Evolutionary conservation across 2,113 vertebrate genomes (phyloP), one percentile per base, ranked within the genome.

Genomic region (Bombycilla garrulus): DNA sequence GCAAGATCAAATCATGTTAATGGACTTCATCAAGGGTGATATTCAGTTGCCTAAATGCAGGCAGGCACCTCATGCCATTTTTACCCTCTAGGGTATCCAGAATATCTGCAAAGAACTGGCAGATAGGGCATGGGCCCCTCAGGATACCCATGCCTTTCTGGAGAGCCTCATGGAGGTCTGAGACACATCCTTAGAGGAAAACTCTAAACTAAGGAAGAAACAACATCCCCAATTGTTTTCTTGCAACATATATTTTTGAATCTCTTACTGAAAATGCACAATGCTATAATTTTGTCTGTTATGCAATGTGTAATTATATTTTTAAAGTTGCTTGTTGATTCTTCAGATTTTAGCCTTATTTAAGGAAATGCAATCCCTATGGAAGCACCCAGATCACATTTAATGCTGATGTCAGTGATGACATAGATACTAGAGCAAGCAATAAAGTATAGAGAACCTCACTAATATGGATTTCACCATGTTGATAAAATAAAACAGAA

Each of bases 61-160:
- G 38, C 31, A 86, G 54, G 23, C 21, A 80, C 70, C 79, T 90
- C 23, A 10, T 77, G 50, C 23, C 79, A 83, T 65, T 90, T 95
- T 70, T 66, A 42, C 18, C 16, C n/a, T 70, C 90, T 15, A 36
- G 25, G 58, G n/a, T 65, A 76, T 45, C 58, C 58, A 80, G 38
- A 72, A 80, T 69, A 93, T 57, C 50, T 86, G 54, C 50, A 70
- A 62, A 53, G 29, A 81, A 13, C 26, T 83, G 47, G 54, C 38
- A 77, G 87, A 72, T 36, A 91, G 6, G 50, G 5, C 18, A 53
- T 29, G 54, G 93, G 90, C 31, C 88, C 92, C 42, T 73, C 67
- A 81, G 93, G 95, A 88, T 90, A 73, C 88, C 79, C 50, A 0
- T 94, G 93, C 36, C 26, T 77, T 93, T 93, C 92, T 96, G 95